A percentile compares a stretch with the other conserved stretches of the same genome.
Evolutionary conservation across 2,797 vertebrate genomes (phyloP).

Genomic region (Lepilemur ruficaudatus): DNA sequence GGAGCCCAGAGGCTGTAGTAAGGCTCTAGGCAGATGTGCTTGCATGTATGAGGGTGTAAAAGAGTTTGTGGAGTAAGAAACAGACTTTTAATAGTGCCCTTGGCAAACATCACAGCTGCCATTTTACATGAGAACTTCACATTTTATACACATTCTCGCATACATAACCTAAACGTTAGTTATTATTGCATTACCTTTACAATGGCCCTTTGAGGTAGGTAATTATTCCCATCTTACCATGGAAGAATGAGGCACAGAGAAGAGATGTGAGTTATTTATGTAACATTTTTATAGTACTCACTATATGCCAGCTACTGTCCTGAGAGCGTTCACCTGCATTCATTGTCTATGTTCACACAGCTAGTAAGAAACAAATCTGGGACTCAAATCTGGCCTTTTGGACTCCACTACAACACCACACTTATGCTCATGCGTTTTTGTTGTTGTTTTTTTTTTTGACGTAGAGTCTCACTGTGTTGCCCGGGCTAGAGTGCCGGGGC

Average conservation of each 20-base stretch:
- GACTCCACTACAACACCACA: not conserved
- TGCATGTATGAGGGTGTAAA: not conserved
- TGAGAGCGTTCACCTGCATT: not conserved
- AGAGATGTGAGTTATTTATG: not conserved
- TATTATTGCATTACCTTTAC: not conserved
- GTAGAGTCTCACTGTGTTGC: no score
- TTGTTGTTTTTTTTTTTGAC: no score
- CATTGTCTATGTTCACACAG: not conserved
- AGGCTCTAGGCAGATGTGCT: not conserved
- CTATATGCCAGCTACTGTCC: not conserved
- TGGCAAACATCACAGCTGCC: not conserved
- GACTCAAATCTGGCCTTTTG: not conserved
- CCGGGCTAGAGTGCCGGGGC: no score
- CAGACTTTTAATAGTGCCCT: not conserved
- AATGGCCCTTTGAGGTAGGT: not conserved
- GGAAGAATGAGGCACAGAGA: not conserved
- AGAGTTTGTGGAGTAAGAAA: not conserved
- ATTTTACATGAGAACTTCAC: not conserved
- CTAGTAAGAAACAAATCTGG: not conserved
- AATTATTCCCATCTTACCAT: not conserved
- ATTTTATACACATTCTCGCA: constrained; percentile 12
- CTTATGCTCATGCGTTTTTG: not conserved
- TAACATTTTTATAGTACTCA: not conserved
- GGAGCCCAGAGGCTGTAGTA: not conserved
- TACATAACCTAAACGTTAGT: not conserved